Base-by-base conservation (phyloP, 2,113 vertebrate species). In the Lichenostomus cassidix region DNA sequence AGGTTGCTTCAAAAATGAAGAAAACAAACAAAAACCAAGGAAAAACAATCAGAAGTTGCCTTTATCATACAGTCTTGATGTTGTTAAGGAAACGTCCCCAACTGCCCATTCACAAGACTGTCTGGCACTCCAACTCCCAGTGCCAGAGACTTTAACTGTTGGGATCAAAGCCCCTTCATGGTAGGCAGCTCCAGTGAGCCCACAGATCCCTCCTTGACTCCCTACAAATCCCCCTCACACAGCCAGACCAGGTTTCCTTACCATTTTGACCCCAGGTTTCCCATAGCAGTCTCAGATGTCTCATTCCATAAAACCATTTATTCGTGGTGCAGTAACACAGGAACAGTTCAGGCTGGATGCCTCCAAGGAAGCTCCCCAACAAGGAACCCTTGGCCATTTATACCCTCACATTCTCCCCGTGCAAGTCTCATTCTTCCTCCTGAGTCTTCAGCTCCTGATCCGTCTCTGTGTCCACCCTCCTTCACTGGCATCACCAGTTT, bases 391-490 rank as follows among this genome's bases (percentile, higher is more conserved):
- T 59, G 35, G 44, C 7, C 6, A 76, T 76, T 68, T 31, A 22
- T 10, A 31, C 17, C 21, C 14, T 44, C 33, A 28, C 18, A 46
- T 22, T 28, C 33, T 69, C 46, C 63, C 15, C 35, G 62, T 0
- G 0, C 17, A 37, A 29, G 10, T 53, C 18, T 46, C 0, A 0
- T 8, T 14, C 55, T 77, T 28, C 10, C 18, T 37, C 27, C 27
- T 19, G 33, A 69, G 46, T 52, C 27, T 69, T 60, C 15, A 52
- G 33, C 46, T 33, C 15, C 73, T 20, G 15, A 10, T 10, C 9
- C 11, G 33, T 52, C 18, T 69, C 33, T 1, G 1, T 23, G 11
- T 33, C 33, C n/a, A 33, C 44, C 33, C 28, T 22, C 12, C 41
- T 56, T 56, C 41, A 47, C 7, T 23, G 18, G 18, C 14, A 52